Evolutionary conservation across 2,113 vertebrate species (phyloP), one percentile per base, ranked within the genome.

Genomic region (Chaetorhynchus papuensis): DNA sequence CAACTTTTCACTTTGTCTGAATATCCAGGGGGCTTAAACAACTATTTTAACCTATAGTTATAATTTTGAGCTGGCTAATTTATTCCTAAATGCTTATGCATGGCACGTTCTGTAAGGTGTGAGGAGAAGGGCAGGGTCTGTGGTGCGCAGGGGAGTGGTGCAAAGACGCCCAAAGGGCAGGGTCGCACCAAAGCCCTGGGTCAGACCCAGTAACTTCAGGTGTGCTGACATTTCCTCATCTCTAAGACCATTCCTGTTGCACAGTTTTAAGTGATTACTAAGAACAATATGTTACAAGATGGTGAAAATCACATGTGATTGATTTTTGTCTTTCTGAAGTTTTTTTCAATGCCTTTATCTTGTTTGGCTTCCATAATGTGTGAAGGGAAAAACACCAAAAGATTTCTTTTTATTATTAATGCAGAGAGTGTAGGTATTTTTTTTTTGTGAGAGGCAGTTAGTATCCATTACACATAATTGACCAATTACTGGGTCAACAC

Each of bases 391-490:
- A 45, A 19, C 5, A 42, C 39, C n/a, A 30, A 5, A 30, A 50
- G 27, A 23, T 16, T 68, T 56, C 2, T 27, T 63, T 72, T 63
- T 74, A n/a, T 70, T 88, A 65, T 56, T 89, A 92, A 86, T 63
- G 68, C 52, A 71, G 52, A 77, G 14, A 70, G 7, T 50, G 19
- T 83, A 63, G 50, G 21, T 39, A 4, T 37, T 77, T 91, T 37
- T 77, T 91, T 89, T 91, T 88, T 1, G 1, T 66, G 42, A 72
- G 37, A 95, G 50, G 71, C 85, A 50, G 59, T 91, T 92, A 88
- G 69, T 81, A 44, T 93, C 56, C 56, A 65, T 96, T 95, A 86
- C 90, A 71, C 8, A 19, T 95, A 94, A 96, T 90, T 95, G 92
- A 65, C 64, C 93, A 93, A 92, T 94, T 96, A 89, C 56, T 63